Evolutionary conservation across 2,113 vertebrate genomes (phyloP).

Genomic region (Xiphophorus couchianus): DNA sequence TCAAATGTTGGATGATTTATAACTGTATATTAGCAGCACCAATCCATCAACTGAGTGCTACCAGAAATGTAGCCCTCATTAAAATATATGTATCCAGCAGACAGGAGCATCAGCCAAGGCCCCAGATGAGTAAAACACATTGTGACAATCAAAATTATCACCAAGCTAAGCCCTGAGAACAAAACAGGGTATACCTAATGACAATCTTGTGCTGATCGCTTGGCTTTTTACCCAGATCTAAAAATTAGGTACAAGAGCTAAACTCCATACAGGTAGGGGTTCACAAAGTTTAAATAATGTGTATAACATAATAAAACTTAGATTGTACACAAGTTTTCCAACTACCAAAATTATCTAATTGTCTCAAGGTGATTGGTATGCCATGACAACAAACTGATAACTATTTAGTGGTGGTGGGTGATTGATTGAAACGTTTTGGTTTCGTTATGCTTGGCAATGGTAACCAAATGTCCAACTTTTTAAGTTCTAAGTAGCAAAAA

Average conservation of each 20-base stretch:
- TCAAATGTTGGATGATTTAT: conserved; percentile 70
- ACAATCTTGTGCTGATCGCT: conserved; percentile 67
- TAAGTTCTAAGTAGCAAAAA: too few relatives aligned
- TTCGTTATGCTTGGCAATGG: too few relatives aligned
- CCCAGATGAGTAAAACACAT: conserved; percentile 19
- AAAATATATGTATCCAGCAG: conserved; percentile 61
- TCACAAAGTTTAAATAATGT: too few relatives aligned
- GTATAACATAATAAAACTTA: too few relatives aligned
- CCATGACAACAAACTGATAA: too few relatives aligned
- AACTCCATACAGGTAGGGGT: too few relatives aligned
- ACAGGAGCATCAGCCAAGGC: conserved; percentile 5
- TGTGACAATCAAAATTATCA: conserved; percentile 9
- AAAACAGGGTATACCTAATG: conserved; percentile 7
- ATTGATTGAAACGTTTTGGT: too few relatives aligned
- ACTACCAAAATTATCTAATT: too few relatives aligned
- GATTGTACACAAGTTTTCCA: too few relatives aligned
- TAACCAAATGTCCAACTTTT: too few relatives aligned
- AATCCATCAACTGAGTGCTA: conserved; percentile 60
- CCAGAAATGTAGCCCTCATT: conserved; percentile 58
- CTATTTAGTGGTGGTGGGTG: too few relatives aligned
- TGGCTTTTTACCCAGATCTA: conserved; percentile 14
- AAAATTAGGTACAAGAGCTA: not conserved
- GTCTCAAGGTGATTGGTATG: too few relatives aligned
- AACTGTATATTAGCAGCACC: conserved; percentile 51
- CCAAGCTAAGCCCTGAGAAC: not conserved